A percentile compares a stretch with the other conserved stretches of the same genome.
Evolutionary conservation across 2,888 invertebrate genomes (phyloP).

Genomic region (Andrena trimmerana): DNA sequence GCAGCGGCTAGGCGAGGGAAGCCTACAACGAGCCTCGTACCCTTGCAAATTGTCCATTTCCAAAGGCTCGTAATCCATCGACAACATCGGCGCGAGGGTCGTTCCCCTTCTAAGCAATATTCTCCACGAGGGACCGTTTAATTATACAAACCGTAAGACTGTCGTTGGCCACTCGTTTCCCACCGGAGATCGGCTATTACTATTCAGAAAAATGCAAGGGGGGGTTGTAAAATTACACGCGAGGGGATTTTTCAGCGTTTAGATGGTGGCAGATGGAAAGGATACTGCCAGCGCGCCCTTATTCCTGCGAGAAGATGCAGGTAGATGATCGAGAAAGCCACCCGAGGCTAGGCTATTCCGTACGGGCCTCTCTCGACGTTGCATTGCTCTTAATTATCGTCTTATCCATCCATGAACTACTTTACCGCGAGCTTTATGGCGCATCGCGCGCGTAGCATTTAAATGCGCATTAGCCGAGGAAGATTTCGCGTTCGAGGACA

Average conservation of each 20-base stretch:
- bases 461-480: slow-evolving; percentile 48
- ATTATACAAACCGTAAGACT: slow-evolving; percentile 33
- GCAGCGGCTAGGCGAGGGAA: not conserved
- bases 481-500: not conserved
- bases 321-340: slow-evolving; percentile 45
- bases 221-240: slow-evolving; percentile 29
- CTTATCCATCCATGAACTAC: slow-evolving; percentile 40
- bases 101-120: not conserved
- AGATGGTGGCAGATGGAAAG: slow-evolving; percentile 1
- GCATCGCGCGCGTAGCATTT: slow-evolving; percentile 41
- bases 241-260: slow-evolving; percentile 4
- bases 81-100: not conserved
- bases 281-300: not conserved
- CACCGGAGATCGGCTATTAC: slow-evolving; percentile 12
- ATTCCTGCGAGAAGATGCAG: not conserved
- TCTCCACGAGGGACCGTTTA: slow-evolving; percentile 16
- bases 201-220: not conserved
- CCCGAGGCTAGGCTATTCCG: slow-evolving; percentile 48
- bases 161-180: slow-evolving; percentile 13
- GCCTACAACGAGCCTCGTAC: not conserved
- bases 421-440: slow-evolving; percentile 15
- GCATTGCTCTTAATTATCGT: slow-evolving; percentile 63
- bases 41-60: not conserved
- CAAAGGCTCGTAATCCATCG: not conserved
- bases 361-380: slow-evolving; percentile 11